Evolutionary conservation across 1,140 invertebrate genomes (phyloP).

Genomic region (Scaptomyza pallida): DNA sequence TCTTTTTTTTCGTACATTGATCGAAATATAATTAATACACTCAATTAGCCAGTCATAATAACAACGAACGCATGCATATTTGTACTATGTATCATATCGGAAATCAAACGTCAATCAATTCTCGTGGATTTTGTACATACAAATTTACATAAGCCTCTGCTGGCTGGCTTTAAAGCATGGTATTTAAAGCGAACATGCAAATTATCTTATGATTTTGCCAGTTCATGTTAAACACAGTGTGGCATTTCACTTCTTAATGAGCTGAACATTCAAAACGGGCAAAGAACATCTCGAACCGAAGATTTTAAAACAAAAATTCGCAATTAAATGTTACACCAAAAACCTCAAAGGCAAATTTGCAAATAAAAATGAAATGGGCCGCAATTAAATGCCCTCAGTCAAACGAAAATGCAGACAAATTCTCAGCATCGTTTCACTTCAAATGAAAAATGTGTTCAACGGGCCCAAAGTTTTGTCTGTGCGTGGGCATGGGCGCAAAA

Average conservation of each 20-base stretch:
- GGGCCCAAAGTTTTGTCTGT: slow-evolving; percentile 37
- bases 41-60: slow-evolving; percentile 54
- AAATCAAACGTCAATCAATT: slow-evolving; percentile 68
- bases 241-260: slow-evolving; percentile 66
- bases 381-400: slow-evolving; percentile 60
- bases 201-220: slow-evolving; percentile 20
- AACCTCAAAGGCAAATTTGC: slow-evolving; percentile 77
- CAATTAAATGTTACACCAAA: slow-evolving; percentile 71
- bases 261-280: slow-evolving; percentile 47
- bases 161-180: slow-evolving; percentile 12
- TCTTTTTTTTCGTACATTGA: slow-evolving; percentile 8
- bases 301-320: slow-evolving; percentile 65
- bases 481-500: slow-evolving; percentile 20
- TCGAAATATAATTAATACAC: slow-evolving; percentile 66
- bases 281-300: slow-evolving; percentile 25
- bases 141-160: slow-evolving; percentile 1
- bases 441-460: slow-evolving; percentile 67
- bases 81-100: slow-evolving; percentile 16
- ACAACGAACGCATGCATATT: slow-evolving; percentile 1
- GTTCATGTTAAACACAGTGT: slow-evolving; percentile 32
- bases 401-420: slow-evolving; percentile 56
- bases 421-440: slow-evolving; percentile 51
- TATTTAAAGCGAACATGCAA: slow-evolving; percentile 19
- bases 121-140: slow-evolving; percentile 47
- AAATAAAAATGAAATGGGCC: slow-evolving; percentile 64